phyloP scores from a whole-genome alignment of 2,888 invertebrate species.

The Ichneumon xanthorius region DNA sequence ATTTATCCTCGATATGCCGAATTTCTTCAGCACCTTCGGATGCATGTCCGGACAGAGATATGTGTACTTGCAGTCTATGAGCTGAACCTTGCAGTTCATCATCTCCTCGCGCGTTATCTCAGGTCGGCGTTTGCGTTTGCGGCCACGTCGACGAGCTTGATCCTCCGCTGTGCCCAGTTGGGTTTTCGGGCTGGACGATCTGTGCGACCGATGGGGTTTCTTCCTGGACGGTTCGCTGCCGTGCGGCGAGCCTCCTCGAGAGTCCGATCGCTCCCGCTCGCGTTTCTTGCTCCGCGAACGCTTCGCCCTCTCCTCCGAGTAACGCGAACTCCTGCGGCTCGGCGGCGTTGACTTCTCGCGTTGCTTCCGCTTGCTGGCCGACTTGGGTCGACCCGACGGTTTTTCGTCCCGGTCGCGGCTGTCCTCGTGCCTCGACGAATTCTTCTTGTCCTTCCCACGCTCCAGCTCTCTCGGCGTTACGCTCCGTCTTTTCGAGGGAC shows the following conservation, averaged over 20 bases:
- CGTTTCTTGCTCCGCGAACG: slow-evolving; percentile 53
- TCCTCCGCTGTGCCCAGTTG: background rate
- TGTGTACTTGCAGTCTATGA: slow-evolving; percentile 79
- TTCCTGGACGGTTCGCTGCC: slow-evolving; percentile 54
- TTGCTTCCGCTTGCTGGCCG: slow-evolving; percentile 38
- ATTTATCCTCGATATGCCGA: slow-evolving; percentile 77
- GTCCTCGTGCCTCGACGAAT: slow-evolving; percentile 31
- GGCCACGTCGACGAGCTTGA: slow-evolving; percentile 10
- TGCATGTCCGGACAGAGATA: slow-evolving; percentile 72
- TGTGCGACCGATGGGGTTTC: slow-evolving; percentile 31
- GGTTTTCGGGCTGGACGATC: slow-evolving; percentile 48
- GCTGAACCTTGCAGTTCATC: slow-evolving; percentile 77
- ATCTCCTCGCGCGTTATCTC: slow-evolving; percentile 73
- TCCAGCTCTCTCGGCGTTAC: slow-evolving; percentile 34
- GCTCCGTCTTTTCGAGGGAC: slow-evolving; percentile 22
- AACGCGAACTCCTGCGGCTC: slow-evolving; percentile 53
- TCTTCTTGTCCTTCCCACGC: background rate
- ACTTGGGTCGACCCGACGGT: slow-evolving; percentile 22
- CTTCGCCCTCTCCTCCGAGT: slow-evolving; percentile 53
- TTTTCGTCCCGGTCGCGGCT: slow-evolving; percentile 40
- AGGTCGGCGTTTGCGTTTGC: slow-evolving; percentile 43
- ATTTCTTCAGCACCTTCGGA: slow-evolving; percentile 69
- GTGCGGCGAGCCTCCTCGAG: slow-evolving; percentile 57
- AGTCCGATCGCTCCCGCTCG: slow-evolving; percentile 47
- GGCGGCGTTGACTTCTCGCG: slow-evolving; percentile 45